Evolutionary conservation across 2,888 invertebrate genomes (phyloP), one percentile per base, ranked within the genome.

Genomic region (Drosophila limbata): DNA sequence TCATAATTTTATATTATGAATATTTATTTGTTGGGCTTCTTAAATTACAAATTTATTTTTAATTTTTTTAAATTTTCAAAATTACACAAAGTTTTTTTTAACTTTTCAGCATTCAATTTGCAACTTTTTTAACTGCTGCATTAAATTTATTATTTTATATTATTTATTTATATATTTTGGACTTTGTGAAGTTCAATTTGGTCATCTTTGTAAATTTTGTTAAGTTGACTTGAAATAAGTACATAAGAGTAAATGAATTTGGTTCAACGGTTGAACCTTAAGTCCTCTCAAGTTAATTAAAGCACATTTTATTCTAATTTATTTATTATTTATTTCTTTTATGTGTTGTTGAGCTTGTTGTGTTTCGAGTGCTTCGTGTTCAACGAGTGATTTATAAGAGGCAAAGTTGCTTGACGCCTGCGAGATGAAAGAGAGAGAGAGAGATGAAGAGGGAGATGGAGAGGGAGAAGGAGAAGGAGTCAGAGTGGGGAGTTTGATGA

Each of bases 321-420:
- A 6, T 42, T 13, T 40, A 4, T 40, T 40, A 4, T 17, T 40
- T 37, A 37, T 6, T 37, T 37, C 4, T 37, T 37, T 37, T 17
- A 1, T 39, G 9, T 15, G 8, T 42, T 65, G 55, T 33, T 35
- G 56, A 44, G 55, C 45, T 50, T 48, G 69, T 65, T 65, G 65
- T 52, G 47, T 37, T 45, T 75, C 51, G 59, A 81, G 86, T 78
- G 82, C 71, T 79, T 81, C 85, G 89, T 89, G 89, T 76, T 62
- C 59, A 89, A 86, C 89, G 82, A 86, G 78, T 74, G 75, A 70
- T 89, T 81, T 81, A 66, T 44, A 69, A 79, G 55, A 48, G 45
- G 31, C 17, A 21, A 48, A 31, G 13, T 57, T 47, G 45, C 45
- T 33, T 44, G 9, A 55, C 15, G 55, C 17, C 35, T n/a, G 13